Evolutionary conservation across 2,888 invertebrate genomes (phyloP).

Genomic region (Desoria tigrina): DNA sequence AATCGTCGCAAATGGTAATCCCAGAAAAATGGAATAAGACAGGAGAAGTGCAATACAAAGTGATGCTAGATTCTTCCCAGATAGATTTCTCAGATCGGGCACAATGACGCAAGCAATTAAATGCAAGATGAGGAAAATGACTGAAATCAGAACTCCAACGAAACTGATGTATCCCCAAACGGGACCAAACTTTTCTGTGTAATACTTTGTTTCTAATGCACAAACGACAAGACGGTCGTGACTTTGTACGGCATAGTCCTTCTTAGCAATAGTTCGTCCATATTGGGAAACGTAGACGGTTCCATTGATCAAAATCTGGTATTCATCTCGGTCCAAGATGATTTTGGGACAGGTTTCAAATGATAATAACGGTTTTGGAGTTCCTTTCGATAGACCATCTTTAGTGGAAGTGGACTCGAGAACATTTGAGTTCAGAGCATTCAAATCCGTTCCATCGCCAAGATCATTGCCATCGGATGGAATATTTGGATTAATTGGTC

Average conservation of each 20-base stretch:
- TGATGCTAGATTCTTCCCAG: slow-evolving; percentile 62
- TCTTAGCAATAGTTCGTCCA: slow-evolving; percentile 54
- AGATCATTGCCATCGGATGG: slow-evolving; percentile 41
- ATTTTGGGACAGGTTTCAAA: slow-evolving; percentile 57
- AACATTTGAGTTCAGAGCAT: slow-evolving; percentile 41
- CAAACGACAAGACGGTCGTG: slow-evolving; percentile 57
- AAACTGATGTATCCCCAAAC: slow-evolving; percentile 59
- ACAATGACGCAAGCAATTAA: slow-evolving; percentile 59
- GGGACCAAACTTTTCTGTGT: slow-evolving; percentile 56
- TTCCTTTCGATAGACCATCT: slow-evolving; percentile 29
- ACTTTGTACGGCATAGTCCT: slow-evolving; percentile 55
- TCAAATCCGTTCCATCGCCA: slow-evolving; percentile 45
- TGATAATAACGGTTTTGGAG: slow-evolving; percentile 31
- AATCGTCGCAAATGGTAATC: slow-evolving; percentile 56
- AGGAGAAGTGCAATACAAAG: slow-evolving; percentile 59
- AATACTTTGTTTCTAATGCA: slow-evolving; percentile 54
- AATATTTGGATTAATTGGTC: slow-evolving; percentile 34
- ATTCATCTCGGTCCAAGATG: slow-evolving; percentile 56
- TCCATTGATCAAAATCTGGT: slow-evolving; percentile 55
- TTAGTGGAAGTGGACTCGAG: slow-evolving; percentile 41
- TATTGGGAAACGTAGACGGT: slow-evolving; percentile 56
- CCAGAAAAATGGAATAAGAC: slow-evolving; percentile 60
- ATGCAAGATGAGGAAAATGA: slow-evolving; percentile 59
- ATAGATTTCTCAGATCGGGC: slow-evolving; percentile 60
- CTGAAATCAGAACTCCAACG: slow-evolving; percentile 59